Base-by-base conservation (phyloP, 2,113 vertebrate genomes). In the Corythaeola cristata region DNA sequence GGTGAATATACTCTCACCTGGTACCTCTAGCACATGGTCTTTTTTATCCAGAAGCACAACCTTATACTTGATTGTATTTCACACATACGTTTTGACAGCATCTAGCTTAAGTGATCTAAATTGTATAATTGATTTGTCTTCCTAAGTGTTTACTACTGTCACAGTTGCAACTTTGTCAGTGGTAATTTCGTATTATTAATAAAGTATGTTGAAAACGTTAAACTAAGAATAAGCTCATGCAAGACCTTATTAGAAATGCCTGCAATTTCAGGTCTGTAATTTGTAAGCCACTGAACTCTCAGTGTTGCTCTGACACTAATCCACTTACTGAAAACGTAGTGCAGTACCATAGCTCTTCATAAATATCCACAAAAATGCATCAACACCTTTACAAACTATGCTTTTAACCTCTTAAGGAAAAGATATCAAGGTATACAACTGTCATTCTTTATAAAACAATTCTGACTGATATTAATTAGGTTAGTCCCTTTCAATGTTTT, bases 11-110 rank as follows among this genome's bases (percentile, higher is more conserved):
- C 19, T 74, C 12, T 56, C 15, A 53, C 5, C 39, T 71, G 8
- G 47, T 24, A 75, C 15, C 6, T 67, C 37, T 47, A 67, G 16
- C 6, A 30, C 0, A 0, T 23, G 12, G 33, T 12, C 9, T 35
- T 78, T 81, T 78, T 76, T 24, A 56, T 41, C 23, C 27, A 60
- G 50, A 82, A 83, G 39, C 0, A 0, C 13, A 85, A 30, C 8
- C 23, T 79, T 32, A 50, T 10, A 5, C 7, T 52, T 63, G 16
- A 3, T 37, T 60, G 44, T 39, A 64, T 28, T 93, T 91, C 53
- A 78, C 16, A 49, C 3, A 13, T 24, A 20, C 1, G 4, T 55
- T 96, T 85, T 89, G 24, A 55, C 28, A 28, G 4, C 47, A 69
- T 35, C 7, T 21, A 50, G 3, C 5, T 74, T 89, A 85, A 85